Evolutionary conservation across 2,797 vertebrate species (phyloP).

Genomic region (Lophotriccus pileatus): DNA sequence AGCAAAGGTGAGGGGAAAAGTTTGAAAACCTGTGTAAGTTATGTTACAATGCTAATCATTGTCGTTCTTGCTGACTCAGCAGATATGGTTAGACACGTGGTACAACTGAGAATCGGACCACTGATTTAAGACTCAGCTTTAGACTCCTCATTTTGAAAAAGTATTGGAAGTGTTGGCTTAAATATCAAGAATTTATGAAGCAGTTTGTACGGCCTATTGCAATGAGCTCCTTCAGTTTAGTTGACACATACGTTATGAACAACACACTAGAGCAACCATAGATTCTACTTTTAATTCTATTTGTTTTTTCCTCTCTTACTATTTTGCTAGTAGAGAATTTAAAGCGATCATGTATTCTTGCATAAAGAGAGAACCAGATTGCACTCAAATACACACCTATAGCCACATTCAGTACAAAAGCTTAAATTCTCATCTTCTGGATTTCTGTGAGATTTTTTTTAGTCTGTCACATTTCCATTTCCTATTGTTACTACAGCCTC

Average conservation of each 20-base stretch:
- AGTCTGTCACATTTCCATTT: not conserved
- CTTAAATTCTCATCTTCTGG: not conserved
- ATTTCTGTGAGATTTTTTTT: not conserved
- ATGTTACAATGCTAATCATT: not conserved
- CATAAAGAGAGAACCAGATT: not conserved
- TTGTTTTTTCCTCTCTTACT: not conserved
- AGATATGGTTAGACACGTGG: not conserved
- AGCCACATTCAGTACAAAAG: not conserved
- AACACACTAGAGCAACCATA: not conserved
- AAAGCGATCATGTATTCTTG: not conserved
- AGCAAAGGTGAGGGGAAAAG: not conserved
- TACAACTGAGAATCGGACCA: not conserved
- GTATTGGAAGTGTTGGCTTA: not conserved
- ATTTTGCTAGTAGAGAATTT: not conserved
- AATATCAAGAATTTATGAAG: not conserved
- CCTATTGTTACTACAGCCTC: constrained; percentile 12
- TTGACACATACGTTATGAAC: not conserved
- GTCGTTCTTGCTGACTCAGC: not conserved
- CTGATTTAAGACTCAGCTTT: not conserved
- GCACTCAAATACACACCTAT: not conserved
- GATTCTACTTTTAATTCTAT: not conserved
- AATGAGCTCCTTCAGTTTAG: not conserved
- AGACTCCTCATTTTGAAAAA: not conserved
- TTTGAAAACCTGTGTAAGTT: not conserved
- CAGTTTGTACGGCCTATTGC: not conserved